Conservation (phyloP, 2,113 vertebrate genomes). For the Echinops telfairi region DNA sequence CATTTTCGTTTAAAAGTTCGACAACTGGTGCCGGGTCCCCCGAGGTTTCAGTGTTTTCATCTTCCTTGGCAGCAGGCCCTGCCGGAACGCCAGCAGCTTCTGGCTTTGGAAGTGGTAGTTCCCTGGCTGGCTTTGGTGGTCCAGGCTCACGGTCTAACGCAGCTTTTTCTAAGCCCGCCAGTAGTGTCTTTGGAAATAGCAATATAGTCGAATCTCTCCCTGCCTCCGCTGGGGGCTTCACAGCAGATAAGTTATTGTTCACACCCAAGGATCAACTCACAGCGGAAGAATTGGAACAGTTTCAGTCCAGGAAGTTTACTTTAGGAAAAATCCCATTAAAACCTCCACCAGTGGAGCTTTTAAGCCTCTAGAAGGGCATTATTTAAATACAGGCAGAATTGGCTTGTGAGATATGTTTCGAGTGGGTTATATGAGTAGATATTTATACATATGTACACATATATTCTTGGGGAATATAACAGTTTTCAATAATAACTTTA, state of each 20-base stretch:
- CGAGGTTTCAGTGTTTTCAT: conserved; percentile 82
- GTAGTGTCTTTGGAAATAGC: conserved; percentile 58
- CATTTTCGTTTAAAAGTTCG: conserved; percentile 87
- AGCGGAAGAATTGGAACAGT: conserved; percentile 92
- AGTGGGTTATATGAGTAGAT: neutral
- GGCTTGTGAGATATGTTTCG: conserved; percentile 36
- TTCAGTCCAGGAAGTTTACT: conserved; percentile 90
- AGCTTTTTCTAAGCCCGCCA: conserved; percentile 74
- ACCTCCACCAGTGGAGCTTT: conserved; percentile 90
- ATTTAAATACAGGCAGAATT: conserved; percentile 51
- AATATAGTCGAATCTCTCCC: conserved; percentile 4
- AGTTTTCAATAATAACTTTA: neutral
- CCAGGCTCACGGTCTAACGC: conserved; percentile 46
- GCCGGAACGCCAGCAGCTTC: neutral
- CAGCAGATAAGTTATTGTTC: conserved; percentile 85
- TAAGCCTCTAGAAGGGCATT: conserved; percentile 80
- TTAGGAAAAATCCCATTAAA: conserved; percentile 92
- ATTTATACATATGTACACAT: neutral
- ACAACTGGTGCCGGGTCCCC: conserved; percentile 77
- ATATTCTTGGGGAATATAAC: conserved; percentile 34
- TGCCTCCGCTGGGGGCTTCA: neutral
- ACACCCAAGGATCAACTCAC: conserved; percentile 90
- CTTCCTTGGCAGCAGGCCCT: conserved; percentile 70
- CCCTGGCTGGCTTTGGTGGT: neutral
- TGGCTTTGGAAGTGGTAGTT: conserved; percentile 71